Evolutionary conservation across 2,888 invertebrate species (phyloP), one percentile per base, ranked within the genome.

Genomic region (Coelogynopora nodosa): DNA sequence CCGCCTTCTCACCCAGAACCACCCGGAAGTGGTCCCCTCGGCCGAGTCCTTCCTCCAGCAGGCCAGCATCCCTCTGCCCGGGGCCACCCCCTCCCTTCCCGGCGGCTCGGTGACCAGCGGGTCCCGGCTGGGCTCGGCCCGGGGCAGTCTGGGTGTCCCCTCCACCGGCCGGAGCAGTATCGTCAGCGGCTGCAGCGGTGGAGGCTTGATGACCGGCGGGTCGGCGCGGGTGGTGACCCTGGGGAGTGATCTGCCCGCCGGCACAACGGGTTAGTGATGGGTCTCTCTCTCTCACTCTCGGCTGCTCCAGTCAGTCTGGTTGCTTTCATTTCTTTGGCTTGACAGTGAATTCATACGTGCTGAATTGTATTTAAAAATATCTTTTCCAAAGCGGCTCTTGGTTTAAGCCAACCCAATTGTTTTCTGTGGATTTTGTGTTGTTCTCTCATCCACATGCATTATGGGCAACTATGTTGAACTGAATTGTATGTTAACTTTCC

Each of bases 1-100:
- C 10, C 87, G 87, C 13, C 31, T 85, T 0, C 30, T 82, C 27
- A 23, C 26, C 2, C 81, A 31, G 84, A 31, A 31, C 30, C 49
- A 67, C 84, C 49, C 31, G 5, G 84, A 84, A n/a, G 84, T 84
- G 84, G 30, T 67, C 0, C 26, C 26, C n/a, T 13, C 29, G 0
- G 74, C 85, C 23, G 85, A 85, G 27, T 27, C 13, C 82, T 85
- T 81, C 85, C 30, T 85, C 23, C 85, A 80, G 82, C 85, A 85
- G 29, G 81, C 74, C 27, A 84, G 29, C 2, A 82, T 85, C 28
- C 74, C 85, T n/a, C 84, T 84, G 84, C 82, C 82, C 5, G 49
- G 49, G 5, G 74, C 18, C 18, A 74, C 74, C 27, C 74, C 74
- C 74, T 13, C 74, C 27, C 2, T 26, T 26, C 18, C 49, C 18